phyloP scores from a whole-genome alignment of 2,797 vertebrate species.

The Spinibarbus caldwelli region DNA sequence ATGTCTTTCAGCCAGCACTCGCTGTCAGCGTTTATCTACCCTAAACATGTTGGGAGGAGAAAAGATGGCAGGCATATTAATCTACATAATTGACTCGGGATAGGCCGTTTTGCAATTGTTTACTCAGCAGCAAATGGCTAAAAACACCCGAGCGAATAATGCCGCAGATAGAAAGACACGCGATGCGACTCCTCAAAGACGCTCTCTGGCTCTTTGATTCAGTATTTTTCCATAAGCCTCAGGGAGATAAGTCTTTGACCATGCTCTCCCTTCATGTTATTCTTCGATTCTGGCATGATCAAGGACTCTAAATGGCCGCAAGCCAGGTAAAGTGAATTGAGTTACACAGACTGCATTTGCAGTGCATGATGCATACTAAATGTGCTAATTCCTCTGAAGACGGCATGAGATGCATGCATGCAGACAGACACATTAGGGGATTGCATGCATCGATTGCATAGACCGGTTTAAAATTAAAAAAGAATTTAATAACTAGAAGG shows the following conservation, averaged over 20 bases:
- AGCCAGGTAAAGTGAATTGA: slow-evolving; percentile 65
- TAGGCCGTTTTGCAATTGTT: slow-evolving; percentile 59
- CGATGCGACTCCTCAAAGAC: not conserved
- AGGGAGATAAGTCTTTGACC: slow-evolving; percentile 58
- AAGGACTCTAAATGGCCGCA: slow-evolving; percentile 69
- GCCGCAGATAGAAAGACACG: not conserved
- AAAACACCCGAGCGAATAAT: slow-evolving; percentile 53
- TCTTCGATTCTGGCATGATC: slow-evolving; percentile 68
- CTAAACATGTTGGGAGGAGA: slow-evolving; percentile 5
- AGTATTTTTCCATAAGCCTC: slow-evolving; percentile 65
- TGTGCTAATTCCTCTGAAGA: slow-evolving; percentile 22
- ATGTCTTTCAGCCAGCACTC: not conserved
- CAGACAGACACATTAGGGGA: slow-evolving; percentile 26
- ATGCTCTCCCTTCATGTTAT: slow-evolving; percentile 69
- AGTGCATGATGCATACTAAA: slow-evolving; percentile 66
- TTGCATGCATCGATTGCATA: slow-evolving; percentile 24
- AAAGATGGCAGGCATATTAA: slow-evolving; percentile 58
- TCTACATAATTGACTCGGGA: slow-evolving; percentile 62
- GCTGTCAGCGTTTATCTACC: slow-evolving; percentile 2
- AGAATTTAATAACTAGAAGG: not conserved
- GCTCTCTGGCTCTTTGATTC: slow-evolving; percentile 59
- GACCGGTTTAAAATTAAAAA: too few relatives aligned
- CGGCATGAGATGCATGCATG: slow-evolving; percentile 9
- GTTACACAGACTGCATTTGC: slow-evolving; percentile 64
- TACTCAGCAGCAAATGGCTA: slow-evolving; percentile 64